phyloP scores from a whole-genome alignment of 2,113 vertebrate genomes.

The Callospermophilus lateralis region DNA sequence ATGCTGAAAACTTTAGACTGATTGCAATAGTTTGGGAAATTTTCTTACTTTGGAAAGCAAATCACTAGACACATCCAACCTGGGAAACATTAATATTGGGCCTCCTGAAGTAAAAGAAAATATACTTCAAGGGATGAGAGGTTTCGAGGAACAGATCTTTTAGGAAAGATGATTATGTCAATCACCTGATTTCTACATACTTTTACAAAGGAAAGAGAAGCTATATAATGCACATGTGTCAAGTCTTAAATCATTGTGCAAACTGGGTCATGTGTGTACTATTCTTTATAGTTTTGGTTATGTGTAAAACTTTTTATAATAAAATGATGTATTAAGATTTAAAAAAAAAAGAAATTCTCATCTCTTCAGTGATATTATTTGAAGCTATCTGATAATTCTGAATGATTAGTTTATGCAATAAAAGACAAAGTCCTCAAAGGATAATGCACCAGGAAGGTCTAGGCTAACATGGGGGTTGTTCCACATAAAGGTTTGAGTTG shows the following conservation, averaged over 20 bases:
- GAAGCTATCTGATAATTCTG: not conserved
- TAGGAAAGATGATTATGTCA: not conserved
- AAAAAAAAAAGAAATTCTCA: not conserved
- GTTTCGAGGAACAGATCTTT: not conserved
- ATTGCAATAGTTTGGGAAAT: too few relatives aligned
- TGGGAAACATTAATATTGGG: too few relatives aligned
- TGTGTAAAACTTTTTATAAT: not conserved
- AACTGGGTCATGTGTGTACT: not conserved
- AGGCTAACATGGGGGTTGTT: not conserved
- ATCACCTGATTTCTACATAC: not conserved
- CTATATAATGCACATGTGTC: not conserved
- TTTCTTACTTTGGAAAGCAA: too few relatives aligned
- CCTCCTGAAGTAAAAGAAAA: not conserved
- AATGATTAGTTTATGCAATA: not conserved
- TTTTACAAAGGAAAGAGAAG: not conserved
- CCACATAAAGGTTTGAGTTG: not conserved
- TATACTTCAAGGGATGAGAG: accelerated
- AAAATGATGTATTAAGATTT: not conserved
- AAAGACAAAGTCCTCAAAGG: not conserved
- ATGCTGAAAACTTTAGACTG: too few relatives aligned
- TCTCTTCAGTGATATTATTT: not conserved
- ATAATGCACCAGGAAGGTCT: not conserved
- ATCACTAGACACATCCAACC: too few relatives aligned
- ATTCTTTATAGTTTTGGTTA: not conserved
- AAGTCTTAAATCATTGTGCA: not conserved